phyloP scores from a whole-genome alignment of 2,797 vertebrate species.

The Florisuga fusca region DNA sequence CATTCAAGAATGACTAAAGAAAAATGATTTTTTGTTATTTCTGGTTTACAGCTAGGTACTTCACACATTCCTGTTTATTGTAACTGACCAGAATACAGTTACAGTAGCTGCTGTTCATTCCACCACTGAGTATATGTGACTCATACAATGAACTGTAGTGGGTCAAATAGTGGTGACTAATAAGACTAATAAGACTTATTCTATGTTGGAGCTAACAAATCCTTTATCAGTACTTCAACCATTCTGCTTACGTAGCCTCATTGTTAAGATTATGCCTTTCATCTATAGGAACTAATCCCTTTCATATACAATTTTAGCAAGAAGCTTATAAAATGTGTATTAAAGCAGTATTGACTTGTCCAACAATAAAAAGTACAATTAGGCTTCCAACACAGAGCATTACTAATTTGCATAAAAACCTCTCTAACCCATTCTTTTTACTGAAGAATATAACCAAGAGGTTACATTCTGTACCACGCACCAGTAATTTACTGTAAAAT shows the following conservation, averaged over 20 bases:
- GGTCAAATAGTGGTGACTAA: constrained; percentile 77
- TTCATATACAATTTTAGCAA: constrained; percentile 84
- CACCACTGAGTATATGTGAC: neutral
- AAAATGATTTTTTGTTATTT: neutral
- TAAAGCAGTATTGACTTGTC: constrained; percentile 85
- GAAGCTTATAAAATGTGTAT: constrained; percentile 85
- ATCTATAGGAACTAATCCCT: constrained; percentile 81
- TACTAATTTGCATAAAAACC: constrained; percentile 84
- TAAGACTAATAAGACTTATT: constrained; percentile 80
- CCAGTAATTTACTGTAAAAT: constrained; percentile 82
- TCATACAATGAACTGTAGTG: constrained; percentile 59
- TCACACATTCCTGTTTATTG: constrained; percentile 49
- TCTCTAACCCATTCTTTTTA: constrained; percentile 81
- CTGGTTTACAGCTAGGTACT: constrained; percentile 14
- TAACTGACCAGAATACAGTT: constrained; percentile 9
- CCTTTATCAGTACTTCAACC: constrained; percentile 82
- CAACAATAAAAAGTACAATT: constrained; percentile 87
- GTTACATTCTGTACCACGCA: constrained; percentile 80
- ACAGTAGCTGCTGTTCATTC: neutral
- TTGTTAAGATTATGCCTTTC: constrained; percentile 84
- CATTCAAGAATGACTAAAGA: neutral
- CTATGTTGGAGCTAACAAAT: constrained; percentile 78
- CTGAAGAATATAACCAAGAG: constrained; percentile 80
- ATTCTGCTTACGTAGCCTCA: constrained; percentile 79
- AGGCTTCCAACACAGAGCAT: constrained; percentile 82